These are phyloP conservation scores for Halisarca cf. caerulea DNA, from an alignment of 37 sponge, comb jelly and placozoan species.

Conservation along the genomic window DNA sequence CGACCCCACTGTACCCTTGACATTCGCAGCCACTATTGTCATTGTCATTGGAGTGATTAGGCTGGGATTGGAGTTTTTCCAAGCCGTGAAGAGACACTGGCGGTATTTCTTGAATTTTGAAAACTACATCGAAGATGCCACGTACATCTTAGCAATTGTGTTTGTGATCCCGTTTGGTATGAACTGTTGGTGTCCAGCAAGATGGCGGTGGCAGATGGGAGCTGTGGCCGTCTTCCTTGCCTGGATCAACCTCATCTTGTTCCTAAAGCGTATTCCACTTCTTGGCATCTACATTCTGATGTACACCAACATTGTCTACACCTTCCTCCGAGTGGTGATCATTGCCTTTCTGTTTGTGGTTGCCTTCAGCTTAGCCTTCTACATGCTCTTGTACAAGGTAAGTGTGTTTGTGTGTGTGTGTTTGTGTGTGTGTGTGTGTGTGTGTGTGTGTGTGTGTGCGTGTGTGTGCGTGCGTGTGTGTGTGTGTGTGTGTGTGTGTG, in stretches of 20 bases:
- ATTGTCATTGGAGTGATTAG: neutral
- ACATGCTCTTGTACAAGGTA: constrained; percentile 70
- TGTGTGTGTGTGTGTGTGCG: too few species aligned
- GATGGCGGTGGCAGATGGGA: constrained; percentile 92
- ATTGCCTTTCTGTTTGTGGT: constrained; percentile 77
- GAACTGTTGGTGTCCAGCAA: constrained; percentile 38
- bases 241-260: constrained; percentile 90
- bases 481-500: neutral
- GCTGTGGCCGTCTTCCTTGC: constrained; percentile 76
- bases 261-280: constrained; percentile 75
- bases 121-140: constrained; percentile 58
- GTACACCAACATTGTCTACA: constrained; percentile 90
- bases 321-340: constrained; percentile 79
- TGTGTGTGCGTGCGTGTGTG: too few species aligned
- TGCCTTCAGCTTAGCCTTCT: constrained; percentile 90
- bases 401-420: too few species aligned
- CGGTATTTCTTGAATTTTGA: constrained; percentile 57
- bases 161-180: constrained; percentile 46
- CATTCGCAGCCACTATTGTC: constrained; percentile 7
- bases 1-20: neutral
- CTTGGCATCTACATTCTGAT: constrained; percentile 95
- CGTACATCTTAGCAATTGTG: constrained; percentile 41
- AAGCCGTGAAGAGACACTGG: neutral
- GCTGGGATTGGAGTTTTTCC: neutral
- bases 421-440: too few species aligned